Percentiles rank a stretch among this genome's conserved stretches.
Evolutionary conservation across 2,113 vertebrate genomes (phyloP).

Genomic region (Engystomops pustulosus): DNA sequence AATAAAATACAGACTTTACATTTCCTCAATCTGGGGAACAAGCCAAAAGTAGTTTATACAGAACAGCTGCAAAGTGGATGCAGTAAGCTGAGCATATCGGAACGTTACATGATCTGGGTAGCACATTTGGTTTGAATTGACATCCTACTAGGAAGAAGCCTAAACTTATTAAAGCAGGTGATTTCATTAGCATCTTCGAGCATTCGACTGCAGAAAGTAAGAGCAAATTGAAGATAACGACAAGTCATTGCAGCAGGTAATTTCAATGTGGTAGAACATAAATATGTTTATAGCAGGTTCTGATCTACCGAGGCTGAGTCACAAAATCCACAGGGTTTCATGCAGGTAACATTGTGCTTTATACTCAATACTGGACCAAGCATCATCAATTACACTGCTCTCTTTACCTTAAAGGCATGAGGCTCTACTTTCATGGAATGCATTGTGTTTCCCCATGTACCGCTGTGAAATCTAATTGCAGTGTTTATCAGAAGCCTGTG

Average conservation of each 20-base stretch:
- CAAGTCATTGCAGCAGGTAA: conserved; percentile 51
- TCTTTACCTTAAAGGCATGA: conserved; percentile 57
- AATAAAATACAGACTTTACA: conserved; percentile 50
- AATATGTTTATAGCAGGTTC: conserved; percentile 46
- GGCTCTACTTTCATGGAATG: conserved; percentile 35
- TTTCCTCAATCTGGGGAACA: conserved; percentile 52
- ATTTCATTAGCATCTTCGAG: conserved; percentile 53
- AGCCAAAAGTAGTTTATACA: conserved; percentile 53
- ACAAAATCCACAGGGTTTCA: conserved; percentile 53
- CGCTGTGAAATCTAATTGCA: conserved; percentile 59
- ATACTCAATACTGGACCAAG: conserved; percentile 23
- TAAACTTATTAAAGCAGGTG: conserved; percentile 53
- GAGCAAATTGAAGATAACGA: conserved; percentile 40
- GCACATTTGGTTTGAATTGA: conserved; percentile 50
- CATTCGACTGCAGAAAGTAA: conserved; percentile 41
- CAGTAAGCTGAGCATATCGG: conserved; percentile 50
- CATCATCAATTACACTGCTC: conserved; percentile 50
- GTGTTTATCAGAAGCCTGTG: conserved; percentile 52
- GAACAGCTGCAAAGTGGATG: conserved; percentile 57
- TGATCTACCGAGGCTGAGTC: conserved; percentile 33
- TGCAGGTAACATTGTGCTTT: conserved; percentile 37
- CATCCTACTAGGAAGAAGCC: conserved; percentile 48
- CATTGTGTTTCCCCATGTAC: conserved; percentile 45
- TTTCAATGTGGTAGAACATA: conserved; percentile 51
- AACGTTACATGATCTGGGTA: conserved; percentile 41